Base-by-base conservation (phyloP, 2,113 vertebrate species). In the Saccopteryx leptura region DNA sequence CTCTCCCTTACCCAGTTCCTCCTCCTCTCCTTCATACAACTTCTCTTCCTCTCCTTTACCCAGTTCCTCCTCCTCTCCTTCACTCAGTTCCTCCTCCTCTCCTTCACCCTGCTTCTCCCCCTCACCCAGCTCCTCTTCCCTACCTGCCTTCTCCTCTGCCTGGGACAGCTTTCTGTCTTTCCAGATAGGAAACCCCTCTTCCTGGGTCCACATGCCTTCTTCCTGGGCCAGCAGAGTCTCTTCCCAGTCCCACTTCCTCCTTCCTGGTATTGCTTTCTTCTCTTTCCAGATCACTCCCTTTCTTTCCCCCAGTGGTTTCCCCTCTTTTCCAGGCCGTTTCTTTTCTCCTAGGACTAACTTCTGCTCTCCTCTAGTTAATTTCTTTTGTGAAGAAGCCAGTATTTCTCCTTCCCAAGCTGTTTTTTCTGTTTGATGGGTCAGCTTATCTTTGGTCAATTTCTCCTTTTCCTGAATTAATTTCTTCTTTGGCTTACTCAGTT, bases 401-500 rank as follows among this genome's bases (percentile, higher is more conserved):
- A 3, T 28, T 89, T 95, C 58, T 81, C 75, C 78, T 31, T 83
- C 52, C 63, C 2, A 7, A 54, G n/a, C 9, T n/a, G 46, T 48
- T 82, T 69, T 80, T 74, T 72, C 52, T 75, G 90, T 46, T n/a
- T 33, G 24, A 19, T 31, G 33, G 23, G 9, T 66, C 24, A n/a
- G 5, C 31, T 56, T 76, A 63, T 50, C 65, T 23, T 56, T 39
- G 6, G 9, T 23, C 28, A 19, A 69, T 72, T 71, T 83, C 50
- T 61, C 56, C 60, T 82, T 89, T 86, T 23, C 46, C 10, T 90
- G 71, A 7, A 71, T 86, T 69, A 78, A n/a, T 75, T 93, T 88
- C 58, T 74, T 65, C 46, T 96, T n/a, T 13, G 56, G 9, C 3
- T 26, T 65, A 24, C 4, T 79, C 28, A 18, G 17, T 76, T 90